A percentile compares a stretch with the other conserved stretches of the same genome.
Conservation (phyloP, 2,113 vertebrate species). For the Nymphicus hollandicus region DNA sequence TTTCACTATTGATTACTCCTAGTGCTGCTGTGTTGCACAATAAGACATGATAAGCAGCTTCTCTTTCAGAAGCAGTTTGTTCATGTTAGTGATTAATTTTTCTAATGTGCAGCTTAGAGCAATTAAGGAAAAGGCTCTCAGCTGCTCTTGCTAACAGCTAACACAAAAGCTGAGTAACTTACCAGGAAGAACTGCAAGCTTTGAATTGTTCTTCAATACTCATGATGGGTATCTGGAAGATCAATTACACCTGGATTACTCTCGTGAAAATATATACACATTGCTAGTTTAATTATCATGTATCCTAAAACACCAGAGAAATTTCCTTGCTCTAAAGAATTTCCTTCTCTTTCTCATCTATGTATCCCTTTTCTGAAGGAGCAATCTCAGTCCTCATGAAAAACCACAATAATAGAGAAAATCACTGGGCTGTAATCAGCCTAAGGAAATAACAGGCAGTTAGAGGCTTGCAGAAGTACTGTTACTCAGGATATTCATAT, state of each 20-base stretch:
- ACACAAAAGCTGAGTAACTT: not conserved
- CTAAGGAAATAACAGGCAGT: not conserved
- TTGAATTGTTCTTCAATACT: not conserved
- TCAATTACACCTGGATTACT: not conserved
- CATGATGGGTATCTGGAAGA: not conserved
- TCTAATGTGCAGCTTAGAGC: not conserved
- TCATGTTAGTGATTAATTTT: not conserved
- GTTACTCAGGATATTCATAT: not conserved
- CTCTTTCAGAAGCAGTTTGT: not conserved
- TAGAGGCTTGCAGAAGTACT: not conserved
- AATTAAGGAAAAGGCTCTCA: not conserved
- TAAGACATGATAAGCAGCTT: not conserved
- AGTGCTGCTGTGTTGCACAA: not conserved
- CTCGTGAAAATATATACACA: not conserved
- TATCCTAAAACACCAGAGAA: not conserved
- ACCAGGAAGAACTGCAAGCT: not conserved
- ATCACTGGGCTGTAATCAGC: not conserved
- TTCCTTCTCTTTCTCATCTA: not conserved
- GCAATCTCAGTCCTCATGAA: not conserved
- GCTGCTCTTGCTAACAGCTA: not conserved
- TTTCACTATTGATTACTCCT: conserved; percentile 18
- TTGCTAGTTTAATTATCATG: not conserved
- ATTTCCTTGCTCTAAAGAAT: not conserved
- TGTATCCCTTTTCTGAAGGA: not conserved
- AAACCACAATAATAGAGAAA: not conserved